Evolutionary conservation across 2,888 invertebrate genomes (phyloP).

Genomic region (Crocallis elinguaria): DNA sequence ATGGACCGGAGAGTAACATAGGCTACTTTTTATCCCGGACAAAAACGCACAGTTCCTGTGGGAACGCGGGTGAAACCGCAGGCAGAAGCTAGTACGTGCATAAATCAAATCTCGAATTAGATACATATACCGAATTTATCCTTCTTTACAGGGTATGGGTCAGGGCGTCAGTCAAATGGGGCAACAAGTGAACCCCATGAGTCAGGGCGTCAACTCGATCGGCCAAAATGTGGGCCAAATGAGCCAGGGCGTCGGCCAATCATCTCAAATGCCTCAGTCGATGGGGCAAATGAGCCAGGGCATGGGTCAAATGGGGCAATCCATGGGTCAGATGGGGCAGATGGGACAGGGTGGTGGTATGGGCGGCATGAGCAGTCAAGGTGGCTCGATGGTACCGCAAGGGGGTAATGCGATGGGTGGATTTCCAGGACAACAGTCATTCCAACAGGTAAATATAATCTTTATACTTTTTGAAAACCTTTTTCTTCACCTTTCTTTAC

Average conservation of each 20-base stretch:
- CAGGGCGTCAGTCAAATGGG: constrained; percentile 80
- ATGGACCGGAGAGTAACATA: too few relatives aligned
- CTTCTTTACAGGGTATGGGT: constrained; percentile 69
- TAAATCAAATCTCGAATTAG: too few relatives aligned
- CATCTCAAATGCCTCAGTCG: constrained; percentile 72
- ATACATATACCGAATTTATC: too few relatives aligned
- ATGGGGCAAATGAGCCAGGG: constrained; percentile 77
- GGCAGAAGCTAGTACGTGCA: too few relatives aligned
- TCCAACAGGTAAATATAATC: constrained; percentile 71
- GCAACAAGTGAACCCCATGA: constrained; percentile 80
- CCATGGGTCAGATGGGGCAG: constrained; percentile 84
- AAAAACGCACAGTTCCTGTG: too few relatives aligned
- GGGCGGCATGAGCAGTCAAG: constrained; percentile 80
- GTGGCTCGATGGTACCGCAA: constrained; percentile 78
- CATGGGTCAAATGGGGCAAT: constrained; percentile 79
- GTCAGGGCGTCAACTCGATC: constrained; percentile 73
- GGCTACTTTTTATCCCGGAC: too few relatives aligned
- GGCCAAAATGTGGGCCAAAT: constrained; percentile 78
- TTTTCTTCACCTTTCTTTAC: too few relatives aligned
- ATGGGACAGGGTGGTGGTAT: constrained; percentile 78
- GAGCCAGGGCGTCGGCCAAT: constrained; percentile 78
- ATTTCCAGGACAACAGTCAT: constrained; percentile 82
- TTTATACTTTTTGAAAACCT: too few relatives aligned
- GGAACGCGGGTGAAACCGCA: too few relatives aligned
- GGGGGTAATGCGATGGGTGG: constrained; percentile 78